Conservation (phyloP, 2,113 vertebrate genomes). For the Solenodon paradoxus region DNA sequence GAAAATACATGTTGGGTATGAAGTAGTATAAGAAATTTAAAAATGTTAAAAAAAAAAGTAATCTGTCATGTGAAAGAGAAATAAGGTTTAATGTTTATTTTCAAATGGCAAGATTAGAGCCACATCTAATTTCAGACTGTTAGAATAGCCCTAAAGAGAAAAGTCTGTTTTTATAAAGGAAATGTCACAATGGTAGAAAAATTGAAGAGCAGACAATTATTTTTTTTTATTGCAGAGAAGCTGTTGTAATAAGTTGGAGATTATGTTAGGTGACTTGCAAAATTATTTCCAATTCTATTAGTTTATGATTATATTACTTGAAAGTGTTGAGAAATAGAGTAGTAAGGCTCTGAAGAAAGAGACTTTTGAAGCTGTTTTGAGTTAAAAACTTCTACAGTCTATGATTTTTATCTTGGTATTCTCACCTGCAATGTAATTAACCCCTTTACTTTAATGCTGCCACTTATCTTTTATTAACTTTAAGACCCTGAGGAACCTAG, state of each 20-base stretch:
- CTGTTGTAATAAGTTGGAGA: not conserved
- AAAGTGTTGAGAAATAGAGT: not conserved
- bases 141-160: not conserved
- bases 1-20: not conserved
- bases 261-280: not conserved
- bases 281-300: not conserved
- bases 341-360: not conserved
- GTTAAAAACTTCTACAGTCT: not conserved
- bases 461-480: not conserved
- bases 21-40: not conserved
- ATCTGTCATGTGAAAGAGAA: not conserved
- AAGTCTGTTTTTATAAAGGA: not conserved
- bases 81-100: not conserved
- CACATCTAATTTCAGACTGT: not conserved
- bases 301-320: conserved; percentile 10
- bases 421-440: not conserved
- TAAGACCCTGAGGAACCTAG: not conserved
- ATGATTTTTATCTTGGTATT: not conserved
- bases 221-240: not conserved
- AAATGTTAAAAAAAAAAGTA: not conserved
- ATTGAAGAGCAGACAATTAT: not conserved
- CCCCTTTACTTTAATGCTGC: not conserved
- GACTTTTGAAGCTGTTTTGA: not conserved
- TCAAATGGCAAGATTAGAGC: not conserved
- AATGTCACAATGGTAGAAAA: not conserved